phyloP scores from a whole-genome alignment of 2,888 invertebrate species.

The Tiliacea citrago region DNA sequence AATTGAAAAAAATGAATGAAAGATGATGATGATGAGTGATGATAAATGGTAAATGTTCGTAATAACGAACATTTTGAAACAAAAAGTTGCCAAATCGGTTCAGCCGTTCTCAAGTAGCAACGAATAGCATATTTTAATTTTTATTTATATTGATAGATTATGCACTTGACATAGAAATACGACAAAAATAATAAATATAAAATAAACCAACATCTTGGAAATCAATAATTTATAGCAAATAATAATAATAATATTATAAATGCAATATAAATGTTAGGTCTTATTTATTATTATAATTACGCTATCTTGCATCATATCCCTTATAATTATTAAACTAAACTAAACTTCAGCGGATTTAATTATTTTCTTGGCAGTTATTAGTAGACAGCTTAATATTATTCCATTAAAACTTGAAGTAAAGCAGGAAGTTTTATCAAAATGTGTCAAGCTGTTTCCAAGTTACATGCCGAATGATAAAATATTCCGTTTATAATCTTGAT shows the following conservation, averaged over 20 bases:
- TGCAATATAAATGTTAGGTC: background rate
- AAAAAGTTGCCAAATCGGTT: too few species aligned
- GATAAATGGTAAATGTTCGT: too few species aligned
- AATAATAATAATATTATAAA: background rate
- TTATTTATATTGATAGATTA: background rate
- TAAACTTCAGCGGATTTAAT: background rate
- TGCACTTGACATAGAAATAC: background rate
- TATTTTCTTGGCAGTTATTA: background rate
- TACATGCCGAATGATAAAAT: background rate
- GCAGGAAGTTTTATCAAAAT: background rate
- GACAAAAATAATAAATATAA: background rate
- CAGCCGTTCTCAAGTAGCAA: too few species aligned
- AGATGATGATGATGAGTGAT: too few species aligned
- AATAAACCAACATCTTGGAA: background rate
- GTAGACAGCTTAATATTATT: background rate
- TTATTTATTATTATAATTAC: background rate
- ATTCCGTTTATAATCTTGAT: background rate
- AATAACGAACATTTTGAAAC: too few species aligned
- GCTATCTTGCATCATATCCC: background rate
- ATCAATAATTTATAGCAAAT: conserved; percentile 13
- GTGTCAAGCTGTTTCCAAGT: too few species aligned
- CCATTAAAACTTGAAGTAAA: background rate
- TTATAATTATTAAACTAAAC: background rate
- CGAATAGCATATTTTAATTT: too few species aligned
- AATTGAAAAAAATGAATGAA: too few species aligned